Conservation (phyloP, 2,888 invertebrate genomes). For the Parapristionchus giblindavisi region DNA sequence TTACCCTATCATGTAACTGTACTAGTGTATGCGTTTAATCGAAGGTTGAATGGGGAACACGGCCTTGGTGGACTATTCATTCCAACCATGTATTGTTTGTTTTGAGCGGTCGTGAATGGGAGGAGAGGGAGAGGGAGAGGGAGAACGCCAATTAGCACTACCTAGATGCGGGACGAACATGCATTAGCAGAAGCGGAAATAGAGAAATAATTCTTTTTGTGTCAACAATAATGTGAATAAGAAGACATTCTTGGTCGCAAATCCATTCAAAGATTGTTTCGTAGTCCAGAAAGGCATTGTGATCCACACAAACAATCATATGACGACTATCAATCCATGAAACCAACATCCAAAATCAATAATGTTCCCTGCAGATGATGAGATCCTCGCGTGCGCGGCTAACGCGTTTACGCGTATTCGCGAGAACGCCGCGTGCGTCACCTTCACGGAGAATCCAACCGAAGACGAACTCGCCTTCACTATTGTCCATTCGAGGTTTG, state of each 20-base stretch:
- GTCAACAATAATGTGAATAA: not conserved
- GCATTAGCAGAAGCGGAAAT: not conserved
- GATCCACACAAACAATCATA: not conserved
- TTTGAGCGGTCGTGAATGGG: not conserved
- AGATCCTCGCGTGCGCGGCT: not conserved
- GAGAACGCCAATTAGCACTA: constrained; percentile 30
- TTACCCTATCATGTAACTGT: too few species aligned
- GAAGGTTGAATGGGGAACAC: constrained; percentile 1
- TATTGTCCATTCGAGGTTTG: constrained; percentile 28
- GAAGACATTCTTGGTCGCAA: too few species aligned
- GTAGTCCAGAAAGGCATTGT: not conserved
- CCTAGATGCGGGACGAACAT: not conserved
- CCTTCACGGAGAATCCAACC: constrained; percentile 8
- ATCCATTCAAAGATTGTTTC: not conserved
- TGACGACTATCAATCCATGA: not conserved
- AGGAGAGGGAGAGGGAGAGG: not conserved
- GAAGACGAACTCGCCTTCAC: not conserved
- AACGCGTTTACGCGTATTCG: constrained; percentile 6
- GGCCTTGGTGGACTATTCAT: too few species aligned
- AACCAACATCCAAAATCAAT: too few species aligned
- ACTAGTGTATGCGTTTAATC: too few species aligned
- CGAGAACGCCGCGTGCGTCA: not conserved
- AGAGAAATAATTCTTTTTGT: too few species aligned
- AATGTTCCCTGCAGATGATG: constrained; percentile 4
- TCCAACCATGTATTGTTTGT: too few species aligned